Evolutionary conservation across 2,113 vertebrate genomes (phyloP).

Genomic region (Motacilla tschutschensis): DNA sequence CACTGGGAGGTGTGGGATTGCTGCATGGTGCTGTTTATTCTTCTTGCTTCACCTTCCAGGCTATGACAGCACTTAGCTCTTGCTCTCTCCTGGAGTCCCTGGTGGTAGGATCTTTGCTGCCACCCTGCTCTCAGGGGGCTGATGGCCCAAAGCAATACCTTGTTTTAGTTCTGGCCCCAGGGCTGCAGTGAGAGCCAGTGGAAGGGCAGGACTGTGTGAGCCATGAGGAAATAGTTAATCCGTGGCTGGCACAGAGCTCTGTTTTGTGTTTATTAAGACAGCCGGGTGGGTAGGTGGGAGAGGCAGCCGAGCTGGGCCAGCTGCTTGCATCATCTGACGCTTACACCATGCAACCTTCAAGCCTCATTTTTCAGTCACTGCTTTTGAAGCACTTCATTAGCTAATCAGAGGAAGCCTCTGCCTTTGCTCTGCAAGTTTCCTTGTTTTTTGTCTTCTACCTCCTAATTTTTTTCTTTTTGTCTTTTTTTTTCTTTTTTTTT

Average conservation of each 20-base stretch:
- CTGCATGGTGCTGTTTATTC: not conserved
- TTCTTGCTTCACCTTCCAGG: not conserved
- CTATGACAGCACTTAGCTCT: not conserved
- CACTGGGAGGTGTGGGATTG: not conserved
- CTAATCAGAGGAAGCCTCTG: constrained; percentile 13
- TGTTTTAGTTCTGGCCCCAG: not conserved
- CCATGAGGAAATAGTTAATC: constrained; percentile 30
- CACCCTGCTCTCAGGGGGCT: fast-evolving
- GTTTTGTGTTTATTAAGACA: not conserved
- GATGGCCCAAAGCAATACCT: not conserved
- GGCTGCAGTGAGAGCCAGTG: not conserved
- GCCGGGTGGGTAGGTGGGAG: not conserved
- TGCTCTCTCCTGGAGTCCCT: not conserved
- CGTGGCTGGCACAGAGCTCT: not conserved
- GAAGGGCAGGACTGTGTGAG: not conserved
- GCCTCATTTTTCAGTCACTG: constrained; percentile 1
- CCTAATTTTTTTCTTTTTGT: not conserved
- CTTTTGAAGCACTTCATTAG: constrained; percentile 36
- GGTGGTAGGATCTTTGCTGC: not conserved
- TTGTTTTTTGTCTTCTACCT: not conserved
- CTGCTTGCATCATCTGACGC: constrained; percentile 21
- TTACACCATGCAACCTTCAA: not conserved
- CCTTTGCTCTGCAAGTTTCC: constrained; percentile 7
- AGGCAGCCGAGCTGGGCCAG: not conserved
- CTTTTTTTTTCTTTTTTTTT: not conserved